Percentiles rank a stretch among this genome's conserved stretches.
Evolutionary conservation across 1,140 invertebrate genomes (phyloP).

Genomic region (Vollenhovia emeryi): DNA sequence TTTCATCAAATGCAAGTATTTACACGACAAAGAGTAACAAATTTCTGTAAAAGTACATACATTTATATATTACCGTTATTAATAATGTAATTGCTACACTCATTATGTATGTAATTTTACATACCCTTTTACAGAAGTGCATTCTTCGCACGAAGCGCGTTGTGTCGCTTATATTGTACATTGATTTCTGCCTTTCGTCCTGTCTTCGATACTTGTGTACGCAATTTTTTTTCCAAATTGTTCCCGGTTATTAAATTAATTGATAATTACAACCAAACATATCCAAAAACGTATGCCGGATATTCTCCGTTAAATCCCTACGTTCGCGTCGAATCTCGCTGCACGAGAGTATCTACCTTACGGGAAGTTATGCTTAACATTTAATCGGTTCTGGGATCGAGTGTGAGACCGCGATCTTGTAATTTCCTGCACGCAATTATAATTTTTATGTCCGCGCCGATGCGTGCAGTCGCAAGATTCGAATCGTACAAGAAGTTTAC

Average conservation of each 20-base stretch:
- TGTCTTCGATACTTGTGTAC: background rate
- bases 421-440: slow-evolving; percentile 5
- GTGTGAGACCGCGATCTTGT: background rate
- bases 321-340: background rate
- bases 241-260: background rate
- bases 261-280: slow-evolving; percentile 2
- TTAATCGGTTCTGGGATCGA: slow-evolving; percentile 29
- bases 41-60: no score
- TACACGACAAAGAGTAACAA: no score
- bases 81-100: no score
- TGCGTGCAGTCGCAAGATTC: background rate
- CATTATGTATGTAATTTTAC: no score
- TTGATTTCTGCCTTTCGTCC: no score
- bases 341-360: background rate
- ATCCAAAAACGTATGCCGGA: background rate
- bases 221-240: background rate
- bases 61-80: no score
- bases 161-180: background rate
- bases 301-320: background rate
- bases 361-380: slow-evolving; percentile 8
- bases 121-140: no score
- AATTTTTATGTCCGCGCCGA: background rate
- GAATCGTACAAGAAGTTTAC: background rate
- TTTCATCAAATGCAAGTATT: no score
- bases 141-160: background rate